phyloP scores from a whole-genome alignment of 2,888 invertebrate genomes.

The Epistrophe grossulariae region DNA sequence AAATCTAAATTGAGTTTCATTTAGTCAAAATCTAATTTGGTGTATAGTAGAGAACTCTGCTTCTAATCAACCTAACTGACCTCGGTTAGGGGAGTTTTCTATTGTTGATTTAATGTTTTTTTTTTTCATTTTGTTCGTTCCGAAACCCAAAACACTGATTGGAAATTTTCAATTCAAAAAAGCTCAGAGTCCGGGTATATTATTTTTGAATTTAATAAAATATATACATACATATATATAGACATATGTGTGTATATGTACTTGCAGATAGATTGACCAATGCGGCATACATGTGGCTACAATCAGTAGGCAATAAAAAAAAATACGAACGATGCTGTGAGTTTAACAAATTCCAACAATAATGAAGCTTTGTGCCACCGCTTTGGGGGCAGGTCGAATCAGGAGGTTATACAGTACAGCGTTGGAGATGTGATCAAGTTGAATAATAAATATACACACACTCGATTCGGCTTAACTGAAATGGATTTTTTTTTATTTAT shows the following conservation, averaged over 20 bases:
- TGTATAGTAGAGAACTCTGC: slow-evolving; percentile 15
- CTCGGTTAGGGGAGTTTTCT: slow-evolving; percentile 50
- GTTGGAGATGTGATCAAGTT: slow-evolving; percentile 21
- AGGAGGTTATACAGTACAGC: background rate
- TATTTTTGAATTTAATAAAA: slow-evolving; percentile 59
- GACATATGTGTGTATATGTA: background rate
- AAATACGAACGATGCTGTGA: slow-evolving; percentile 28
- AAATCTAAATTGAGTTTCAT: slow-evolving; percentile 69
- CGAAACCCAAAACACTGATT: slow-evolving; percentile 44
- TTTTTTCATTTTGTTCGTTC: slow-evolving; percentile 1
- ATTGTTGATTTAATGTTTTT: slow-evolving; percentile 26
- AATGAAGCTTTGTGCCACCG: background rate
- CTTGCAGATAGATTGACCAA: slow-evolving; percentile 26
- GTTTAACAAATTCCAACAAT: slow-evolving; percentile 43
- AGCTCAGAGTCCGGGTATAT: slow-evolving; percentile 13
- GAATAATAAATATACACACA: background rate
- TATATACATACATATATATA: background rate
- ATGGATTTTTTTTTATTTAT: background rate
- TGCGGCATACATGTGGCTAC: slow-evolving; percentile 49
- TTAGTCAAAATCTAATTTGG: slow-evolving; percentile 68
- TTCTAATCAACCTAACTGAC: slow-evolving; percentile 72
- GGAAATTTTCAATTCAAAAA: slow-evolving; percentile 37
- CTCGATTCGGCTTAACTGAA: background rate
- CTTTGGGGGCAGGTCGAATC: background rate
- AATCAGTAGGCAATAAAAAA: slow-evolving; percentile 44